phyloP scores from a whole-genome alignment of 2,888 invertebrate genomes.

The Nemoura dubitans region DNA sequence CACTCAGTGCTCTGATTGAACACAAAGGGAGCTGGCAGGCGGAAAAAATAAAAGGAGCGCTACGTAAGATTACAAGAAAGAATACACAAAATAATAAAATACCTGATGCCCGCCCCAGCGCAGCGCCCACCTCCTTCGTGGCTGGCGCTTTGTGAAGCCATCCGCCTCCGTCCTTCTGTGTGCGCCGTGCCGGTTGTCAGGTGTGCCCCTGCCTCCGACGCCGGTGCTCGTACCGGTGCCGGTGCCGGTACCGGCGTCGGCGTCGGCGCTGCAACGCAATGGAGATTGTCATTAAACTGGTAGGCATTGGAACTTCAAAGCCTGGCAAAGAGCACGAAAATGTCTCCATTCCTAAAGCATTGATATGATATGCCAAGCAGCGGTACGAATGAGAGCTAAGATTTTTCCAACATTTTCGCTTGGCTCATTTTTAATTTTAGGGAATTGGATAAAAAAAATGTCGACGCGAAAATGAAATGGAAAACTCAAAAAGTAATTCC shows the following conservation, averaged over 20 bases:
- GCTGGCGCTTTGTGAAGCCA: not conserved
- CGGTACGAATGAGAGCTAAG: not conserved
- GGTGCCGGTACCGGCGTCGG: no score
- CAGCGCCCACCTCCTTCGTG: not conserved
- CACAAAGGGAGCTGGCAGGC: constrained; percentile 38
- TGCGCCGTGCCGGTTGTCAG: not conserved
- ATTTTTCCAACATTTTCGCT: not conserved
- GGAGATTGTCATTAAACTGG: not conserved
- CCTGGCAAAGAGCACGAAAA: not conserved
- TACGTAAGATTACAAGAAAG: constrained; percentile 40
- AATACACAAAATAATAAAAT: constrained; percentile 41
- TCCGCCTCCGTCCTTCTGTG: not conserved
- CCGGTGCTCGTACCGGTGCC: no score
- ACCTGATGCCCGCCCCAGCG: not conserved
- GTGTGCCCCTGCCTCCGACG: not conserved
- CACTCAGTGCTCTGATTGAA: constrained; percentile 40
- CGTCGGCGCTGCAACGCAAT: not conserved
- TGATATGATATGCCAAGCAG: not conserved
- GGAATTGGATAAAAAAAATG: constrained; percentile 22
- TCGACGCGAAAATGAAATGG: constrained; percentile 20
- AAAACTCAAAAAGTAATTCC: not conserved
- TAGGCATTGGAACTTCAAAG: not conserved
- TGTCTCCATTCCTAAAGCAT: not conserved
- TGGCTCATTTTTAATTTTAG: constrained; percentile 22
- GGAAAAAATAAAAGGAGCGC: constrained; percentile 38